Conservation (phyloP, 1,140 invertebrate species). For the Drosophila biarmipes region DNA sequence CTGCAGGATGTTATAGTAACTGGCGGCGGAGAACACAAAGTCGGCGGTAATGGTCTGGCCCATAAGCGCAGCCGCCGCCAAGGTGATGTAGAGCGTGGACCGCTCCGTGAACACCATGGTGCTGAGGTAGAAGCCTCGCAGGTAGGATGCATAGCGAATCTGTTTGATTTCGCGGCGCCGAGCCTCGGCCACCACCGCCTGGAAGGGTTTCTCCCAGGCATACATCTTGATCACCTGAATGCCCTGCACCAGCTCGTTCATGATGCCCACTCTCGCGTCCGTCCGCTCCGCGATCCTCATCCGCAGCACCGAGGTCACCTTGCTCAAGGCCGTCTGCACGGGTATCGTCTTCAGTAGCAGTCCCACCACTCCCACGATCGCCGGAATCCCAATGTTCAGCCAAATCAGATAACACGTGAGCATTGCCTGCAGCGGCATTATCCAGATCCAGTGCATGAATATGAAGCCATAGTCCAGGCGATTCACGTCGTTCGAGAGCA, state of each 20-base stretch:
- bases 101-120: conserved; percentile 90
- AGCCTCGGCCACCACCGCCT: conserved; percentile 85
- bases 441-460: conserved; percentile 88
- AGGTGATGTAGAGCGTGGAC: conserved; percentile 89
- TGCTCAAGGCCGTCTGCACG: conserved; percentile 88
- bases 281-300: conserved; percentile 87
- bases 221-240: conserved; percentile 94
- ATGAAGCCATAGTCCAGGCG: conserved; percentile 88
- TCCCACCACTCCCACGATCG: conserved; percentile 89
- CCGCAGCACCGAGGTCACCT: conserved; percentile 85
- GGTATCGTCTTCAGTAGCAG: conserved; percentile 87
- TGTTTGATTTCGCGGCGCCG: conserved; percentile 88
- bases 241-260: conserved; percentile 91
- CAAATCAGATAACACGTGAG: conserved; percentile 89
- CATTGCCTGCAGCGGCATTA: conserved; percentile 88
- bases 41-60: conserved; percentile 89
- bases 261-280: conserved; percentile 90
- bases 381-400: conserved; percentile 88
- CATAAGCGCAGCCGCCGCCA: conserved; percentile 89
- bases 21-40: conserved; percentile 89
- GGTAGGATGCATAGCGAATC: conserved; percentile 88
- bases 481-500: conserved; percentile 92
- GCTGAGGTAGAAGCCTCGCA: conserved; percentile 89
- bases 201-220: conserved; percentile 90
- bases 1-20: conserved; percentile 89